These are phyloP conservation scores for Micrastur ruficollis DNA, from an alignment of 2,797 vertebrate species.

Conservation along the genomic window DNA sequence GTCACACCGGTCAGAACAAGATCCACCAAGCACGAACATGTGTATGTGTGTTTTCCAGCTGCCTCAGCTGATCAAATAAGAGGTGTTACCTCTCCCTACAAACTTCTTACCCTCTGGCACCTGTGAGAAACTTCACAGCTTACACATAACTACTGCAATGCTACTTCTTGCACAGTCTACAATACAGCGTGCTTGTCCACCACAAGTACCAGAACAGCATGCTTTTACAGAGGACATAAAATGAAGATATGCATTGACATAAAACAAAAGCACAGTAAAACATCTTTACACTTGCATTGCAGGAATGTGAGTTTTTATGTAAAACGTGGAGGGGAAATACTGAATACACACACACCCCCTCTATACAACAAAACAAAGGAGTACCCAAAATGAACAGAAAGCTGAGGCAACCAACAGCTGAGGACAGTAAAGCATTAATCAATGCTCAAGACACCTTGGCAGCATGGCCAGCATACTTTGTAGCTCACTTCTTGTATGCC, in stretches of 20 bases:
- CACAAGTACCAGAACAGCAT: neutral
- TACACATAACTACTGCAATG: neutral
- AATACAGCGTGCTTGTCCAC: fast-evolving
- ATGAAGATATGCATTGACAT: neutral
- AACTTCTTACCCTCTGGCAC: neutral
- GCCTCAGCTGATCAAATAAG: neutral
- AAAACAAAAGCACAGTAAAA: neutral
- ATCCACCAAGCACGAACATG: neutral
- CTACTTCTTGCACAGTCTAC: neutral
- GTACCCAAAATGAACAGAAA: neutral
- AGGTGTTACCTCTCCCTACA: neutral
- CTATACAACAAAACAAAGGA: neutral
- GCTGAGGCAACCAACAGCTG: neutral
- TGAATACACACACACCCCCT: neutral
- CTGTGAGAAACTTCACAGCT: neutral
- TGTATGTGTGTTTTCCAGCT: neutral
- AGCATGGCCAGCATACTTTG: neutral
- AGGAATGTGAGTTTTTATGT: neutral
- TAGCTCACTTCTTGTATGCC: neutral
- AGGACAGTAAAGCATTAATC: neutral
- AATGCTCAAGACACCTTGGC: neutral
- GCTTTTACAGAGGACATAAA: neutral
- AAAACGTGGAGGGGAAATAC: fast-evolving
- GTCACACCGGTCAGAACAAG: neutral
- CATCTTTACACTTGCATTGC: fast-evolving